Base-by-base conservation (phyloP, 2,888 invertebrate species). In the Temnothorax rugatulus region DNA sequence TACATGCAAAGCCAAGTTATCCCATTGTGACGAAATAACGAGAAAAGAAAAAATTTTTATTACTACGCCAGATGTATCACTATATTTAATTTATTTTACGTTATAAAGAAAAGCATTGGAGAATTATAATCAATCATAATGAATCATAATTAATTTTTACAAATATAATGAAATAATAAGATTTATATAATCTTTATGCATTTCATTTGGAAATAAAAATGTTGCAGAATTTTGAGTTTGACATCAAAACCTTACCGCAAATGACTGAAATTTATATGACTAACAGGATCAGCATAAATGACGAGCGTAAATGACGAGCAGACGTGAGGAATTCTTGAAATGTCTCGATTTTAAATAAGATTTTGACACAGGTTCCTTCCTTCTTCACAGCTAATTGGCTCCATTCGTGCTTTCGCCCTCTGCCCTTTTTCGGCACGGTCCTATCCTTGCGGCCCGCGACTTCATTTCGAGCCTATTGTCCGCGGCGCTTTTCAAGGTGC, bases 401-500 rank as follows among this genome's bases (percentile, higher is more conserved):
- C 77, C 83, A 82, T 84, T 86, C 84, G 66, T 77, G 64, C 84
- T 88, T 87, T 86, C 79, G 68, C 84, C 74, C 63, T 57, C 63
- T 76, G 69, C 66, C 59, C n/a, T 61, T 34, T 38, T 68, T 59
- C 54, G 15, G n/a, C 59, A 29, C 82, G 76, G 52, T 38, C 83
- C 87, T 85, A 86, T 74, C 71, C 79, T 83, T 73, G 63, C 71
- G 73, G 82, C 59, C 71, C 61, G 75, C 84, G 85, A 81, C 87
- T 86, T 86, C 87, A 84, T 87, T 91, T 82, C 81, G 50, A 61
- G 76, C 63, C 89, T 89, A 92, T 91, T 91, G 91, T 91, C 89
- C 86, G 66, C 81, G 69, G 73, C 66, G 83, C 89, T 92, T 91
- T 91, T 91, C 86, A 91, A 89, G 89, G 91, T 90, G 89, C 91